A percentile compares a stretch with the other conserved stretches of the same genome.
Evolutionary conservation across 2,113 vertebrate genomes (phyloP).

Genomic region (Engystomops pustulosus): DNA sequence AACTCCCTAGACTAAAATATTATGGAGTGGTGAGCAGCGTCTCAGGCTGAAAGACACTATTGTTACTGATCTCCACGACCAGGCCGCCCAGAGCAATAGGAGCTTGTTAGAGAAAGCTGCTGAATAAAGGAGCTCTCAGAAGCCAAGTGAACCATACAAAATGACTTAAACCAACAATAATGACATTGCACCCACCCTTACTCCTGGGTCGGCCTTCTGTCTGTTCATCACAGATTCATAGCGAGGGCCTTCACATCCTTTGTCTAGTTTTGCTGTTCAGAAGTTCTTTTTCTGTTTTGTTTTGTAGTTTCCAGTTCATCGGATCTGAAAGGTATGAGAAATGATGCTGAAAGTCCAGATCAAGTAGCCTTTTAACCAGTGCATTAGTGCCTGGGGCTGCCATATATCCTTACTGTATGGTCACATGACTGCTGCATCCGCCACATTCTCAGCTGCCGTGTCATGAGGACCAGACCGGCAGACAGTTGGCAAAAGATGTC

Average conservation of each 20-base stretch:
- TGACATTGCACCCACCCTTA: conserved; percentile 68
- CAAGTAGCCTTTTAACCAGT: conserved; percentile 70
- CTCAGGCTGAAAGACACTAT: conserved; percentile 71
- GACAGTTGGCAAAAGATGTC: conserved; percentile 12
- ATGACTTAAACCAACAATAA: conserved; percentile 76
- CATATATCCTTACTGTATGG: conserved; percentile 46
- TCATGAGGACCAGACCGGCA: conserved; percentile 8
- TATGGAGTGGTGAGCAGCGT: conserved; percentile 60
- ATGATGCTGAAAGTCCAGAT: conserved; percentile 69
- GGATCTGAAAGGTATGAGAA: conserved; percentile 69
- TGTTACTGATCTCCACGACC: conserved; percentile 67
- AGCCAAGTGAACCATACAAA: conserved; percentile 72
- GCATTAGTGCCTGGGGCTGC: conserved; percentile 1
- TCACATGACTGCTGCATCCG: conserved; percentile 15
- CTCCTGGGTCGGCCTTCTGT: conserved; percentile 67
- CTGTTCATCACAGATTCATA: conserved; percentile 76
- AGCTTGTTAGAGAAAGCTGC: conserved; percentile 72
- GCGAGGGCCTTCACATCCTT: conserved; percentile 68
- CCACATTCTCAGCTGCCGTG: conserved; percentile 51
- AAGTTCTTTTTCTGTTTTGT: conserved; percentile 55
- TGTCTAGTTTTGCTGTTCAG: conserved; percentile 68
- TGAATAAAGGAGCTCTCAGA: conserved; percentile 73
- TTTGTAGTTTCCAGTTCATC: conserved; percentile 66
- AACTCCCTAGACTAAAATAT: conserved; percentile 44
- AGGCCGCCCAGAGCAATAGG: conserved; percentile 69